Base-by-base conservation (phyloP, 1,140 invertebrate species). In the Bombus sylvicola region DNA sequence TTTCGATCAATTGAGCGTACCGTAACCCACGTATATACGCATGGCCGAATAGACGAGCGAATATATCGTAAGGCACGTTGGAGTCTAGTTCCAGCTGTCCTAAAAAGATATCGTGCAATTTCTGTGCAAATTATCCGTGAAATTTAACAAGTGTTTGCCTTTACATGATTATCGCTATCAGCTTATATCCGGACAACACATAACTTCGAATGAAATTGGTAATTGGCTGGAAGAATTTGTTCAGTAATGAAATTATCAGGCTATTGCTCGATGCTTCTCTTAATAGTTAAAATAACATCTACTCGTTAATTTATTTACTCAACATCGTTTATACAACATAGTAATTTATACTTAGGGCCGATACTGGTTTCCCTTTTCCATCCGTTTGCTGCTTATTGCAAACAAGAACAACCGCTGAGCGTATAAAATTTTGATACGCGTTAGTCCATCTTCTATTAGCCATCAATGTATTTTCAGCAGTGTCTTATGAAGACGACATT, bases 1-100 rank as follows among this genome's bases (percentile, higher is more conserved):
- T 90, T 90, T 88, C 89, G 76, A 88, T 90, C 83, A 87, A 90
- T 90, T 83, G 89, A 90, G 47, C 43, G 57, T 73, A 47, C 86
- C 75, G 71, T 53, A 72, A 73, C 75, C 81, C 83, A 83, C 80
- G 77, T 76, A 57, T n/a, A 28, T 41, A 75, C 72, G 77, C 41
- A 28, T 68, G 53, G 18, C 3, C 69, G 74, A 68, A 78, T 74
- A 83, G 73, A 34, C 57, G 18, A 59, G 34, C 15, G 39, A 43
- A 72, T n/a, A 43, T 77, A 81, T 68, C 68, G 53, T 34, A 34
- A 31, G 57, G 9, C 43, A 22, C 31, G 5, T 25, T 10, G 10
- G 39, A 25, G 25, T 12, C 34, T 73, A 22, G 28, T 34, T 59
- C 68, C 85, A 79, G 68, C 57, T 78, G 74, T 37, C 15, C 43